Conservation (phyloP, 2,797 vertebrate genomes). For the Ceryle rudis region DNA sequence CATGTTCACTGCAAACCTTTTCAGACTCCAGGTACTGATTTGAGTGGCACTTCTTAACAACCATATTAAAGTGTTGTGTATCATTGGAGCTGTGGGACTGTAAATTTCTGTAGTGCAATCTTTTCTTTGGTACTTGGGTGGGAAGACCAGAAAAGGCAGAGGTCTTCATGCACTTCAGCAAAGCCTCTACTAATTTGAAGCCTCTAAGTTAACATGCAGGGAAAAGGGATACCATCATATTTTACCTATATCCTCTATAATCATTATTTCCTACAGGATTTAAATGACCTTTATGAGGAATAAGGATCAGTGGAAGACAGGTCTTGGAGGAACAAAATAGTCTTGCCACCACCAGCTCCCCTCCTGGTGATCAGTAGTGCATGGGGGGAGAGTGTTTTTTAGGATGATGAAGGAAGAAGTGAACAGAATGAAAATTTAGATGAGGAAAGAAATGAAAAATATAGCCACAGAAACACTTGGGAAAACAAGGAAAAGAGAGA, state of each 20-base stretch:
- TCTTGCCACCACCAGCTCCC: background rate
- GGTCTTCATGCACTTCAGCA: background rate
- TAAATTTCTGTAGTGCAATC: background rate
- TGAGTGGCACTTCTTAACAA: background rate
- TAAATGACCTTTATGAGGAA: background rate
- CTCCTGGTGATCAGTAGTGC: background rate
- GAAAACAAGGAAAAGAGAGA: background rate
- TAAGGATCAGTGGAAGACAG: background rate
- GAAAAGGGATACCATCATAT: background rate
- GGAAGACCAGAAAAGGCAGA: background rate
- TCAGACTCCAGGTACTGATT: background rate
- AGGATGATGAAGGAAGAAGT: background rate
- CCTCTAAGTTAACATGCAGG: background rate
- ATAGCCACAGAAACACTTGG: background rate
- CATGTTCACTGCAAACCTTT: background rate
- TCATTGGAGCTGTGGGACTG: background rate
- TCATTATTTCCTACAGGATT: accelerated
- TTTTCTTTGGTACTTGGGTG: background rate
- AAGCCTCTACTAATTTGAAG: background rate
- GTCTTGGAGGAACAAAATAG: background rate
- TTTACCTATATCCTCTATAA: background rate
- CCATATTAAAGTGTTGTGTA: background rate
- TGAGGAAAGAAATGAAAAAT: background rate
- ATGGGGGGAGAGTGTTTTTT: background rate
- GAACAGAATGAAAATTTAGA: background rate